These are phyloP conservation scores for Caenorhabditis angaria DNA, from an alignment of 2,888 invertebrate species.

Conservation along the genomic window DNA sequence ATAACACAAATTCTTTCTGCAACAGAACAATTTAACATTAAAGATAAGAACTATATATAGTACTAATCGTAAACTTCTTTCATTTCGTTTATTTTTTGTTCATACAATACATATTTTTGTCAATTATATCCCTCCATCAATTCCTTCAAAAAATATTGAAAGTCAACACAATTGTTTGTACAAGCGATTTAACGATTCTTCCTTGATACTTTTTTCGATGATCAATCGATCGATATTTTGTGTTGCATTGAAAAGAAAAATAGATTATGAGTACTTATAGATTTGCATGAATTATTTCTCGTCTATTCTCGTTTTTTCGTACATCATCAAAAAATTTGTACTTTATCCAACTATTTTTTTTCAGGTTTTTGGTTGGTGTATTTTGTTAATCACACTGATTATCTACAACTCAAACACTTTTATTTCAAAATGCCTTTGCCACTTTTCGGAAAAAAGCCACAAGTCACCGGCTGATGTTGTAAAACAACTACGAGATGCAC, in stretches of 20 bases:
- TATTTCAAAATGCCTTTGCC: slow-evolving; percentile 10
- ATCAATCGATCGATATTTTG: background rate
- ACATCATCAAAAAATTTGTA: no score
- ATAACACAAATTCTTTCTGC: slow-evolving; percentile 3
- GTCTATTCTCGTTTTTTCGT: background rate
- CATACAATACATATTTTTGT: background rate
- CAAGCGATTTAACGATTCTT: slow-evolving; percentile 1
- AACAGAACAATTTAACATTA: background rate
- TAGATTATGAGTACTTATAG: background rate
- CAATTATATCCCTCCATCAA: background rate
- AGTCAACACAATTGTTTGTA: slow-evolving; percentile 2
- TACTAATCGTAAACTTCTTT: background rate
- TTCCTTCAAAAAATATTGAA: background rate
- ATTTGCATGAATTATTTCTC: slow-evolving; percentile 5
- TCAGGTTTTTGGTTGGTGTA: no score
- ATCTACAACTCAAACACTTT: slow-evolving; percentile 3
- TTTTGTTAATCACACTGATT: no score
- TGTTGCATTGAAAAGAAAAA: background rate
- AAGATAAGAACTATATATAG: background rate
- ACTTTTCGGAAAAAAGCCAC: slow-evolving; percentile 19
- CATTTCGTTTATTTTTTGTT: background rate
- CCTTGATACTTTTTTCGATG: slow-evolving; percentile 1
- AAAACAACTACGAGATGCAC: slow-evolving; percentile 88
- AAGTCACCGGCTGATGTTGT: slow-evolving; percentile 89
- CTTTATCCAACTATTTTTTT: no score